Percentiles rank a stretch among this genome's conserved stretches.
These are phyloP conservation scores for Amphiprion clarkii DNA, from an alignment of 2,797 vertebrate genomes.

Conservation along the genomic window DNA sequence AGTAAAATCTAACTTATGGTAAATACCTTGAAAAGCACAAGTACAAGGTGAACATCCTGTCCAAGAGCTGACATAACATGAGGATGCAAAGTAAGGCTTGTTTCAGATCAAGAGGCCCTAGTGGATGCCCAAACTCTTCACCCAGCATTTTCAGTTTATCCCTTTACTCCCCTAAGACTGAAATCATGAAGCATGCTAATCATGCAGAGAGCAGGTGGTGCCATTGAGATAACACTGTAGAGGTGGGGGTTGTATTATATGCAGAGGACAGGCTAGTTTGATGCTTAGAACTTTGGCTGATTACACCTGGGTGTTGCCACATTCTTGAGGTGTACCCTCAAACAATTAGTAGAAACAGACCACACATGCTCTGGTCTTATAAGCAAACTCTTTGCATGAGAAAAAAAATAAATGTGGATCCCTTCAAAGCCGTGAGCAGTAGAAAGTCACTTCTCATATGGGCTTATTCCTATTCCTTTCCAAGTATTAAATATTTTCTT, in stretches of 20 bases:
- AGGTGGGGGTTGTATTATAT: conserved; percentile 39
- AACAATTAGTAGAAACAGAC: conserved; percentile 25
- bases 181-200: conserved; percentile 60
- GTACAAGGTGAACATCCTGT: not conserved
- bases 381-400: not conserved
- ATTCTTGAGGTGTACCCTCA: conserved; percentile 21
- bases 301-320: conserved; percentile 37
- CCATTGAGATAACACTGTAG: conserved; percentile 63
- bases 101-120: conserved; percentile 50
- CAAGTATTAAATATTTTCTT: conserved; percentile 20
- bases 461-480: conserved; percentile 10
- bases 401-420: not conserved
- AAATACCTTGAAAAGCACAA: no score
- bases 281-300: conserved; percentile 51
- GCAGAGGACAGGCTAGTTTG: conserved; percentile 37
- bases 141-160: conserved; percentile 41
- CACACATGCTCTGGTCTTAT: conserved; percentile 3
- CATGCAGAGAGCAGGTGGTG: conserved; percentile 65
- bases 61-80: conserved; percentile 11
- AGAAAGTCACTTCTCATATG: conserved; percentile 11
- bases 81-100: conserved; percentile 29
- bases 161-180: conserved; percentile 47
- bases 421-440: conserved; percentile 14
- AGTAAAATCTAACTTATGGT: no score
- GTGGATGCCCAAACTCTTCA: conserved; percentile 51